Percentiles rank a stretch among this genome's conserved stretches.
Evolutionary conservation across 2,113 vertebrate species (phyloP).

Genomic region (Rhinoderma darwinii): DNA sequence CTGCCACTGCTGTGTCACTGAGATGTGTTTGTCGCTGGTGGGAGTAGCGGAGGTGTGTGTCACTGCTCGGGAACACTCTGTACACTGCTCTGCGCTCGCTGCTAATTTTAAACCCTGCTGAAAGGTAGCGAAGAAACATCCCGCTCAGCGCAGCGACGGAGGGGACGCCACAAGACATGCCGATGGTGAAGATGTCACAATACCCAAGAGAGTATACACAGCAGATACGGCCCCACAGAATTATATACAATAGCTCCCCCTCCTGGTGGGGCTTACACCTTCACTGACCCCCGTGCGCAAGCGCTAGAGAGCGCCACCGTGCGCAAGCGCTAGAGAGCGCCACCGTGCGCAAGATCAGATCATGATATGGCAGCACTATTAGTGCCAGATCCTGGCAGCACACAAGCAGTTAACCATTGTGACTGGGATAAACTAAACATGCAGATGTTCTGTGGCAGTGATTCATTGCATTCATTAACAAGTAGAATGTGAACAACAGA

Average conservation of each 20-base stretch:
- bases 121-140: background rate
- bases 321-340: too few species aligned
- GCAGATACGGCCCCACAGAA: too few species aligned
- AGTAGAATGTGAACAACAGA: background rate
- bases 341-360: too few species aligned
- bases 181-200: too few species aligned
- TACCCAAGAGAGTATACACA: too few species aligned
- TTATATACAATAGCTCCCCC: too few species aligned
- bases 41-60: slow-evolving; percentile 42
- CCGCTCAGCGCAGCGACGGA: background rate
- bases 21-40: slow-evolving; percentile 12
- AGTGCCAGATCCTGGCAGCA: background rate
- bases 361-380: too few species aligned
- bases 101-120: slow-evolving; percentile 31
- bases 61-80: slow-evolving; percentile 8
- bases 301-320: too few species aligned
- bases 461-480: slow-evolving; percentile 6
- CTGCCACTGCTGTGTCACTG: background rate
- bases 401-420: background rate
- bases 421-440: background rate
- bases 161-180: too few species aligned
- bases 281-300: too few species aligned
- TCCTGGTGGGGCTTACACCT: too few species aligned
- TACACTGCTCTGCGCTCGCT: background rate
- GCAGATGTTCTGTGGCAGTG: background rate